These are phyloP conservation scores for Hybognathus amarus DNA, from an alignment of 2,797 vertebrate genomes.

Conservation along the genomic window DNA sequence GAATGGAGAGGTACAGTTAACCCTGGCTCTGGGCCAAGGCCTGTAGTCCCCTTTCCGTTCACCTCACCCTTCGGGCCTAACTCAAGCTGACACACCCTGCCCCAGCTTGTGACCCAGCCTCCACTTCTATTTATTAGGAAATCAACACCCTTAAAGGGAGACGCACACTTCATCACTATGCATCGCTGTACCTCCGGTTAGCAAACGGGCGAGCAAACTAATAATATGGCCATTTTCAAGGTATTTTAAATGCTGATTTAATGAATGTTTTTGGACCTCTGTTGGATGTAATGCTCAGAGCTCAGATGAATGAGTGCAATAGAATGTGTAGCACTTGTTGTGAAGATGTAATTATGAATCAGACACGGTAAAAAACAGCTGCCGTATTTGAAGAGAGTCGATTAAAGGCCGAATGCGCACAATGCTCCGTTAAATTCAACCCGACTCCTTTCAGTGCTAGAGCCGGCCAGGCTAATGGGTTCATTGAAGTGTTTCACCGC, in stretches of 20 bases:
- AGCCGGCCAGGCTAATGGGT: slow-evolving; percentile 68
- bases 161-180: slow-evolving; percentile 30
- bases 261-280: slow-evolving; percentile 60
- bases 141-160: slow-evolving; percentile 75
- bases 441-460: slow-evolving; percentile 66
- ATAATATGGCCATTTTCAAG: slow-evolving; percentile 24
- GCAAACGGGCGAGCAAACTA: background rate
- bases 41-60: slow-evolving; percentile 64
- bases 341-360: slow-evolving; percentile 73
- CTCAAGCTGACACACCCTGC: slow-evolving; percentile 49
- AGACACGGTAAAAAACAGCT: slow-evolving; percentile 68
- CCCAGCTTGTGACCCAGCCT: slow-evolving; percentile 63
- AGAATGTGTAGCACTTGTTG: slow-evolving; percentile 69
- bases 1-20: slow-evolving; percentile 88
- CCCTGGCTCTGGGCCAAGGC: slow-evolving; percentile 84
- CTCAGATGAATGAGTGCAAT: slow-evolving; percentile 36
- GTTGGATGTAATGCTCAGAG: slow-evolving; percentile 19
- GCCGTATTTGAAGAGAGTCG: slow-evolving; percentile 66
- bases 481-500: slow-evolving; percentile 74
- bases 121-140: slow-evolving; percentile 79
- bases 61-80: slow-evolving; percentile 32
- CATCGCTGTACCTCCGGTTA: slow-evolving; percentile 22
- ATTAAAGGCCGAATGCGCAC: slow-evolving; percentile 75
- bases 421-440: slow-evolving; percentile 57
- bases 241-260: slow-evolving; percentile 22